Base-by-base conservation (phyloP, 2,888 invertebrate species). In the Bembecia ichneumoniformis region DNA sequence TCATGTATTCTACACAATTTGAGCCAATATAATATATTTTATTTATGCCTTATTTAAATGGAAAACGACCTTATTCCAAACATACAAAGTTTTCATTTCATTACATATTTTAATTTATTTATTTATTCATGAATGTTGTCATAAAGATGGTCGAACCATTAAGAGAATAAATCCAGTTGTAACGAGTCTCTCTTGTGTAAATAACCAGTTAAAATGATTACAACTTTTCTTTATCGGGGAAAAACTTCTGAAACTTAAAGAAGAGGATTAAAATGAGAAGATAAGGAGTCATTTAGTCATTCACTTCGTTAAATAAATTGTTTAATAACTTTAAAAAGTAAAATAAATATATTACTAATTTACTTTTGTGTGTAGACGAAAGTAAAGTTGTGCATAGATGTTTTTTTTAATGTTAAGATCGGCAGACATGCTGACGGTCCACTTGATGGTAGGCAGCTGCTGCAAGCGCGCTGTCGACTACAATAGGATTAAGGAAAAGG, bases 181-280 rank as follows among this genome's bases (percentile, higher is more conserved):
- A 68, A 67, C 62, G 62, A 70, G 64, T 55, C 53, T 56, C 58
- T 58, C 62, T 63, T 60, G 58, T 60, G 58, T 28, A 52, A 52
- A 55, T 63, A 62, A 56, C 59, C 58, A 57, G 55, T 55, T 49
- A 56, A 64, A 60, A 60, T 64, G 66, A 70, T 71, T 64, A 66
- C 62, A 66, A 71, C 64, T 72, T 46, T 49, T 43, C 46, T 34
- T 51, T 43, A 51, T 51, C 47, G 46, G 9, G 9, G 20, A 35
- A 16, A 34, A 14, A 43, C 43, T 16, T 28, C 28, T 28, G 28
- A 28, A 9, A 9, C 40, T 51, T 47, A 46, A 28, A 28, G 16
- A 13, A 46, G 16, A 44, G 35, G 45, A 47, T 50, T 47, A 50
- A 47, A 47, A 11, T 5, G 17, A 9, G 28, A 35, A 50, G 47